Percentiles rank a stretch among this genome's conserved stretches.
Evolutionary conservation across 2,888 invertebrate genomes (phyloP).

Genomic region (Machimus rusticus): DNA sequence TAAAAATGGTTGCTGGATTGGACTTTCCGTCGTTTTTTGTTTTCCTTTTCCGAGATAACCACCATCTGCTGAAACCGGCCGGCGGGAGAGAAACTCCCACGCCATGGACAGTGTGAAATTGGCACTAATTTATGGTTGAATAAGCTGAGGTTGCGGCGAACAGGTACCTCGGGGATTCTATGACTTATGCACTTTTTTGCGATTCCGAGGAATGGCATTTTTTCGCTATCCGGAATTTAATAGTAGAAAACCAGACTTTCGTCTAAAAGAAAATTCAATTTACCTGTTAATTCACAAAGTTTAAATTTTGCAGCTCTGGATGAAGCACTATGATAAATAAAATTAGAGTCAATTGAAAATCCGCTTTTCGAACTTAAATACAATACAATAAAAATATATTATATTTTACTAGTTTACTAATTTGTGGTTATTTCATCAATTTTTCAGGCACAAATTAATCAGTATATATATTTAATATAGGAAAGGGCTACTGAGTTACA

Average conservation of each 20-base stretch:
- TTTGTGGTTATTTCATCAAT: no score
- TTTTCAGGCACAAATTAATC: no score
- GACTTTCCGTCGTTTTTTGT: background rate
- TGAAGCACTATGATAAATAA: background rate
- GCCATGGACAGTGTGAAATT: background rate
- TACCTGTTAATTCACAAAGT: background rate
- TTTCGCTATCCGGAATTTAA: background rate
- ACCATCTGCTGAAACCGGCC: background rate
- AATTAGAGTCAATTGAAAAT: background rate
- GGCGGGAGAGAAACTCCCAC: background rate
- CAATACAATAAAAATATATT: no score
- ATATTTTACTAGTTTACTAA: no score
- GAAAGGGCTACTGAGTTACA: no score
- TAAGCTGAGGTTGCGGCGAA: background rate
- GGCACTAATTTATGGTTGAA: background rate
- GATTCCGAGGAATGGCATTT: background rate
- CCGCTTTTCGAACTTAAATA: no score
- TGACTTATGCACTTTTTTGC: background rate
- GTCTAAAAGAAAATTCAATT: background rate
- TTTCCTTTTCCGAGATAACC: background rate
- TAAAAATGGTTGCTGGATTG: background rate
- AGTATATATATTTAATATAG: no score
- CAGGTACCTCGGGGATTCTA: background rate
- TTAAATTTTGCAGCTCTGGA: background rate
- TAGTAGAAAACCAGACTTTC: background rate